A percentile compares a stretch with the other conserved stretches of the same genome.
phyloP scores from a whole-genome alignment of 1,140 invertebrate species.

The Drosophila mauritiana region DNA sequence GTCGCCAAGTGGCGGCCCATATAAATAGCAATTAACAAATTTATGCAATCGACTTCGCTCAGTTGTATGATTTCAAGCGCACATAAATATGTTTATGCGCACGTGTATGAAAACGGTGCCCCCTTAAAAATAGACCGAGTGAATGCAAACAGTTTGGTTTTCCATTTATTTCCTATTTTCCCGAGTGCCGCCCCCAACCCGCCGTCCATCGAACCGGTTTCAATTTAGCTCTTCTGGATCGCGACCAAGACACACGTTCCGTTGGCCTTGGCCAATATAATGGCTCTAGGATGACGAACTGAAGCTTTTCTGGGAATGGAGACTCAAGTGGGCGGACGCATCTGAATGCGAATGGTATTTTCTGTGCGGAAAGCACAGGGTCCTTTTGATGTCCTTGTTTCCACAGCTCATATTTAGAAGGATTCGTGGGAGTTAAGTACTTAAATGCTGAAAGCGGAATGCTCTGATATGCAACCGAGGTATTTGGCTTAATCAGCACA shows the following conservation, averaged over 20 bases:
- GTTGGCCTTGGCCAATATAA: conserved; percentile 43
- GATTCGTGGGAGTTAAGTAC: conserved; percentile 4
- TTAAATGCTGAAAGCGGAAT: not conserved
- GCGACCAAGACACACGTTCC: conserved; percentile 38
- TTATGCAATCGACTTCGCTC: conserved; percentile 62
- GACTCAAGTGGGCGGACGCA: conserved; percentile 3
- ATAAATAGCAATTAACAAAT: conserved; percentile 79
- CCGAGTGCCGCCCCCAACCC: not conserved
- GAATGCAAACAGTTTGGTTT: conserved; percentile 23
- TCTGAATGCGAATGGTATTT: conserved; percentile 23
- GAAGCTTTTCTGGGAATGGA: conserved; percentile 17
- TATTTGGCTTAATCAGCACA: conserved; percentile 7
- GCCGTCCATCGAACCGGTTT: conserved; percentile 22
- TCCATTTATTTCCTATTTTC: conserved; percentile 19
- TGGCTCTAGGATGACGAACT: conserved; percentile 16
- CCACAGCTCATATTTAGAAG: conserved; percentile 3
- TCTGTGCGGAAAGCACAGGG: conserved; percentile 13
- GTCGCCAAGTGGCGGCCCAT: conserved; percentile 55
- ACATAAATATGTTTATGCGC: conserved; percentile 27
- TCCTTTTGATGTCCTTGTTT: conserved; percentile 7
- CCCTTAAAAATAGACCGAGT: conserved; percentile 25
- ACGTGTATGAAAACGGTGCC: conserved; percentile 24
- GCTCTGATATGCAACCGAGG: conserved; percentile 8
- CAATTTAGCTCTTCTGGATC: conserved; percentile 48
- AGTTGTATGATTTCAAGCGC: conserved; percentile 15